phyloP scores from a whole-genome alignment of 2,797 vertebrate genomes.

The Characodon lateralis region DNA sequence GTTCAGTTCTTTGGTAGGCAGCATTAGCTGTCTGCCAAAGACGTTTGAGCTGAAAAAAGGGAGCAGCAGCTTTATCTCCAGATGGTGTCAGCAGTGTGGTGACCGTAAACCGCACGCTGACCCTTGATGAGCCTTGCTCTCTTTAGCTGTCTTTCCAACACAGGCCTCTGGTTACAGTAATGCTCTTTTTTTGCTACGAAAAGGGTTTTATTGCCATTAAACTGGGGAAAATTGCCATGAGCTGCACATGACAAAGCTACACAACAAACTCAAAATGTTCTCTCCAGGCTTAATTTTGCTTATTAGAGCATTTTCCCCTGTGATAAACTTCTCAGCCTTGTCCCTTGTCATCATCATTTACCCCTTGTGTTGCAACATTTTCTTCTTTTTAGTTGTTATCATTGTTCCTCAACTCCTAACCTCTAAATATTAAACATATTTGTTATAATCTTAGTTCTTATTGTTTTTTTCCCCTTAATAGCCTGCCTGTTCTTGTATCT shows the following conservation, averaged over 20 bases:
- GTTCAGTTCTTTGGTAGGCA: slow-evolving; percentile 38
- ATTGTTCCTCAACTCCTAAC: background rate
- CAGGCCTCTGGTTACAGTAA: slow-evolving; percentile 57
- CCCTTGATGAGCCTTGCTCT: slow-evolving; percentile 39
- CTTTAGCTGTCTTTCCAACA: slow-evolving; percentile 13
- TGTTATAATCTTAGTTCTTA: background rate
- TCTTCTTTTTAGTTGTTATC: slow-evolving; percentile 1
- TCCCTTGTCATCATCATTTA: slow-evolving; percentile 21
- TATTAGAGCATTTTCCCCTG: slow-evolving; percentile 3
- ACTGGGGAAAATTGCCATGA: slow-evolving; percentile 58
- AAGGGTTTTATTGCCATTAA: slow-evolving; percentile 72
- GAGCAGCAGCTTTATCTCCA: slow-evolving; percentile 61
- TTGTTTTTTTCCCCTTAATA: slow-evolving; percentile 16
- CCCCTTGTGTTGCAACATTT: slow-evolving; percentile 2
- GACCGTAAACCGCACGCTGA: slow-evolving; percentile 64
- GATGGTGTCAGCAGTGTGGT: slow-evolving; percentile 57
- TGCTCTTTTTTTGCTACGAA: slow-evolving; percentile 73
- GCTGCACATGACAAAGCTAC: slow-evolving; percentile 43
- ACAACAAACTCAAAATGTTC: slow-evolving; percentile 41
- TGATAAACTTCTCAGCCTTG: background rate
- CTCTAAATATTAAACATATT: background rate
- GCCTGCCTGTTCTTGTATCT: slow-evolving; percentile 2
- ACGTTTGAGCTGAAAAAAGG: slow-evolving; percentile 34
- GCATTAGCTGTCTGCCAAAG: slow-evolving; percentile 31
- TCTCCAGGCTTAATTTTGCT: slow-evolving; percentile 15